These are phyloP conservation scores for Mimachlamys varia DNA, from an alignment of 2,888 invertebrate species.

Conservation along the genomic window DNA sequence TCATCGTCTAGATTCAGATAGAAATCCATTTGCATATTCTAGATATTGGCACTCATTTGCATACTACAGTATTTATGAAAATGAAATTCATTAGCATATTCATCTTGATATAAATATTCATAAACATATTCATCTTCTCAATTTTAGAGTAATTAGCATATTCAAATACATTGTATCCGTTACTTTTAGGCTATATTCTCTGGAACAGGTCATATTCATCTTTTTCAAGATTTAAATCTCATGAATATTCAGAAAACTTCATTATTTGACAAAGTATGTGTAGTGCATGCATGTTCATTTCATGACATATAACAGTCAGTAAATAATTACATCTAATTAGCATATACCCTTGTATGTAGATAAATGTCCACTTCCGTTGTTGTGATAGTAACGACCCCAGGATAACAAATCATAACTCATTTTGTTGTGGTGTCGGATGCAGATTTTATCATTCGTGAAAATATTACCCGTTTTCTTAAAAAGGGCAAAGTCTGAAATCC, in stretches of 20 bases:
- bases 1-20: neutral
- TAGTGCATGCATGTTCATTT: conserved; percentile 8
- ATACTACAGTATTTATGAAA: neutral
- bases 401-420: neutral
- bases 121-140: neutral
- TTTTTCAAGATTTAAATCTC: neutral
- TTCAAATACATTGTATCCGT: neutral
- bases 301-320: neutral
- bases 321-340: conserved; percentile 8
- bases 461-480: neutral
- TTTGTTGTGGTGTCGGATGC: neutral
- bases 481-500: neutral
- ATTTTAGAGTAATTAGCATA: neutral
- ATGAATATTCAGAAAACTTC: neutral
- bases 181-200: neutral
- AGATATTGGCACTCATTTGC: neutral
- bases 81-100: neutral
- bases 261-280: neutral
- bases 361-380: neutral
- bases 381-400: neutral
- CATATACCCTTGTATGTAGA: neutral
- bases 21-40: neutral
- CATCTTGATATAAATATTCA: neutral
- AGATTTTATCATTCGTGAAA: neutral
- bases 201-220: neutral